Percentiles rank a stretch among this genome's conserved stretches.
Conservation (phyloP, 2,888 invertebrate species). For the Drosophila limbata region DNA sequence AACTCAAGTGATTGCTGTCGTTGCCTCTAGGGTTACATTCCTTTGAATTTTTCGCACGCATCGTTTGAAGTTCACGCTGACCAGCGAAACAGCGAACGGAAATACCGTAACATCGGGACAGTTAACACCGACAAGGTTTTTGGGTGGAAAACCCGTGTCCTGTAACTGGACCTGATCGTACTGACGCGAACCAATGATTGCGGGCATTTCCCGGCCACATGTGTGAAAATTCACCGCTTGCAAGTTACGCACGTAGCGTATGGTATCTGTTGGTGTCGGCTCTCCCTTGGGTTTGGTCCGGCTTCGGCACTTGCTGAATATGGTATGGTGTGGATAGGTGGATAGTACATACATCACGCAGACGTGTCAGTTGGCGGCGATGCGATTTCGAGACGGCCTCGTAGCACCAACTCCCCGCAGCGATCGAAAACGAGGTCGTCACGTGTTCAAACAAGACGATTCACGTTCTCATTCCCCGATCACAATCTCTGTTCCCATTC, state of each 20-base stretch:
- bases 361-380: constrained; percentile 63
- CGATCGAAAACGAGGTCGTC: constrained; percentile 72
- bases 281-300: constrained; percentile 8
- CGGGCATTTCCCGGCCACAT: constrained; percentile 63
- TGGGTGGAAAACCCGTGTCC: constrained; percentile 48
- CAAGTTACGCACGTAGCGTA: constrained; percentile 58
- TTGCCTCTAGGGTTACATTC: constrained; percentile 65
- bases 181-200: constrained; percentile 28
- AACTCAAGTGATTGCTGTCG: constrained; percentile 43
- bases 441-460: constrained; percentile 74
- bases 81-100: constrained; percentile 48
- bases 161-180: constrained; percentile 62
- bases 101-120: constrained; percentile 65
- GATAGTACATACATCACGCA: constrained; percentile 30
- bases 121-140: constrained; percentile 50
- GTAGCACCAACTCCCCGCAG: constrained; percentile 60
- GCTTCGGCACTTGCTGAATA: constrained; percentile 52
- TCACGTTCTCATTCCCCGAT: constrained; percentile 39
- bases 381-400: constrained; percentile 53
- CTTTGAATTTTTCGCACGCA: constrained; percentile 69
- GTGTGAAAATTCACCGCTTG: constrained; percentile 65
- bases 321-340: constrained; percentile 19
- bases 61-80: constrained; percentile 67
- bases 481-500: constrained; percentile 23
- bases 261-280: background rate